These are phyloP conservation scores for Adoxophyes honmai DNA, from an alignment of 1,140 invertebrate species.

Conservation along the genomic window DNA sequence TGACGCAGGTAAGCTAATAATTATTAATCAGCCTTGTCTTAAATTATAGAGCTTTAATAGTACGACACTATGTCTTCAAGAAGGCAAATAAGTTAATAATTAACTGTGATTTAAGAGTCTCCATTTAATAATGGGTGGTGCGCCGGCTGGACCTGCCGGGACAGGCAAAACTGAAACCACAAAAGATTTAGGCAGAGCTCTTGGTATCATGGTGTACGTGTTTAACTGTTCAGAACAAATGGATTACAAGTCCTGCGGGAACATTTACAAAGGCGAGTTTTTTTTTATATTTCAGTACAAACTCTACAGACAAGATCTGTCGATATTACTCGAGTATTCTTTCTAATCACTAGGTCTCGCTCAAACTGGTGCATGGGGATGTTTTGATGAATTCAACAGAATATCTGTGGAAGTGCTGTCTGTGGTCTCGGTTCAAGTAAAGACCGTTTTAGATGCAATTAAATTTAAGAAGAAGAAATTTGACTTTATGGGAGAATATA, in stretches of 20 bases:
- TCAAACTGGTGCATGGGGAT: conserved; percentile 96
- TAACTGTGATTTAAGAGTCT: conserved; percentile 79
- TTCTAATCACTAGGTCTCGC: conserved; percentile 79
- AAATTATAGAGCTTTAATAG: too few species aligned
- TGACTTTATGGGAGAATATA: conserved; percentile 90
- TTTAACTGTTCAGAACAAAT: conserved; percentile 98
- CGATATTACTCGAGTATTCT: background rate
- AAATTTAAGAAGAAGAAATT: conserved; percentile 88
- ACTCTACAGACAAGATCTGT: too few species aligned
- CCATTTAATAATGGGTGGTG: conserved; percentile 94
- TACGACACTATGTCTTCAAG: too few species aligned
- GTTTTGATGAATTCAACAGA: conserved; percentile 97
- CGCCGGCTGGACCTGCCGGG: conserved; percentile 91
- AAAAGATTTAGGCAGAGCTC: conserved; percentile 92
- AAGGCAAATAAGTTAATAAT: too few species aligned
- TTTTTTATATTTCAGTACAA: background rate
- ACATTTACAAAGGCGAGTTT: conserved; percentile 87
- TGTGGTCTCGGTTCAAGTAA: conserved; percentile 93
- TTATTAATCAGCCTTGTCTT: too few species aligned
- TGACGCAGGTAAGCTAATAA: conserved; percentile 88
- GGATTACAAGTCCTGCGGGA: conserved; percentile 96
- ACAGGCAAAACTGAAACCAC: conserved; percentile 97
- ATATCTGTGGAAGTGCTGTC: conserved; percentile 96
- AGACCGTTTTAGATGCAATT: conserved; percentile 90
- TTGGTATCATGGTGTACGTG: conserved; percentile 96